phyloP scores from a whole-genome alignment of 2,113 vertebrate genomes.

The Tringa solitaria region DNA sequence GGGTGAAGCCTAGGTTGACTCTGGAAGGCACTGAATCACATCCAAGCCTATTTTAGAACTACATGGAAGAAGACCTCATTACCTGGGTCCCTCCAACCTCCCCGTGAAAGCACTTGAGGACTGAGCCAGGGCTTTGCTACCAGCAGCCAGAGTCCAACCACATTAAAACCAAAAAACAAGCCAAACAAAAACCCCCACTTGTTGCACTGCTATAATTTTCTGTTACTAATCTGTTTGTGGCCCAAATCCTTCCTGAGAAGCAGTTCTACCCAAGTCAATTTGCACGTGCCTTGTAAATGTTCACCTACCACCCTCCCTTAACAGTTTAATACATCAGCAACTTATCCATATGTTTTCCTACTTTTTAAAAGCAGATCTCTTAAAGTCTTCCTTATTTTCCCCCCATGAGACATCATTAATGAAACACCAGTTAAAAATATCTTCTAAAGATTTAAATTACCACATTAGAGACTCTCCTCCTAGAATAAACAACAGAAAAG shows the following conservation, averaged over 20 bases:
- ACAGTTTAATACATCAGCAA: background rate
- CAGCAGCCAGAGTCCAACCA: background rate
- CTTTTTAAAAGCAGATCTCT: background rate
- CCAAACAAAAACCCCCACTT: fast-evolving
- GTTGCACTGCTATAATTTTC: background rate
- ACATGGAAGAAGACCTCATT: background rate
- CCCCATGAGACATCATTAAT: background rate
- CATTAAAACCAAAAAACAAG: background rate
- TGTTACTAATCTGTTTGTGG: background rate
- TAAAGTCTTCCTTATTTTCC: background rate
- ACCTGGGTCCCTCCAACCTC: background rate
- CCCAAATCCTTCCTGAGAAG: background rate
- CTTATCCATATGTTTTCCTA: background rate
- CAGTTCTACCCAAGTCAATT: background rate
- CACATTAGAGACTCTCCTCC: background rate
- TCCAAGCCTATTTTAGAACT: background rate
- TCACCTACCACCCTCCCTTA: background rate
- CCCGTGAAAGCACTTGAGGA: background rate
- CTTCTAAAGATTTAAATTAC: background rate
- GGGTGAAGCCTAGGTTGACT: background rate
- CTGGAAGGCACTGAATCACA: background rate
- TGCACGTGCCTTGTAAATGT: background rate
- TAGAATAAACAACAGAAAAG: slow-evolving; percentile 10
- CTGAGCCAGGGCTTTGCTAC: background rate
- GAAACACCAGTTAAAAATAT: background rate